Conservation (phyloP, 2,888 invertebrate species). For the Pristionchus entomophagus region DNA sequence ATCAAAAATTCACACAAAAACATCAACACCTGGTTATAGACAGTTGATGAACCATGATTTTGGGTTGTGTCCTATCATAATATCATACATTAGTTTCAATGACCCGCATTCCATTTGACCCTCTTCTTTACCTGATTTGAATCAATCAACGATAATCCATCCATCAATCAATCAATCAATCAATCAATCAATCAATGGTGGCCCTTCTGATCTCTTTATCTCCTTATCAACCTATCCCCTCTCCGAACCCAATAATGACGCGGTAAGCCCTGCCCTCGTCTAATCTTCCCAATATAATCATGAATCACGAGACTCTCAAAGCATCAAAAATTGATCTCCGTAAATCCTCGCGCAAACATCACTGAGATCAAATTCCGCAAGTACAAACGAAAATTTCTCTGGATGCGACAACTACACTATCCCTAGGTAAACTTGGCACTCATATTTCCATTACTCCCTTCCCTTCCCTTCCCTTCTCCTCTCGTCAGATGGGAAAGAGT, state of each 20-base stretch:
- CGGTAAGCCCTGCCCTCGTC: neutral
- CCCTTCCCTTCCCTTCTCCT: neutral
- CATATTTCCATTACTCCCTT: neutral
- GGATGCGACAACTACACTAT: too few species aligned
- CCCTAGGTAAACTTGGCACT: neutral
- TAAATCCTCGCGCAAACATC: neutral
- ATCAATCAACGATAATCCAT: too few species aligned
- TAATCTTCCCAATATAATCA: neutral
- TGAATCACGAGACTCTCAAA: slow-evolving; percentile 6
- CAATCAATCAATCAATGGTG: neutral
- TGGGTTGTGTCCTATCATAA: too few species aligned
- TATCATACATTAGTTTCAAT: too few species aligned
- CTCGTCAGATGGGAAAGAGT: too few species aligned
- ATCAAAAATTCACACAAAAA: too few species aligned
- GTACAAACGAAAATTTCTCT: neutral
- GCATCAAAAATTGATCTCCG: slow-evolving; percentile 24
- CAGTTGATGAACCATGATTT: too few species aligned
- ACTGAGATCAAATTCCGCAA: neutral
- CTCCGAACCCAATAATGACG: neutral
- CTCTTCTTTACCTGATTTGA: too few species aligned
- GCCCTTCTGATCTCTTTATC: neutral
- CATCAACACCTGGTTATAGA: too few species aligned
- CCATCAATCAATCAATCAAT: too few species aligned
- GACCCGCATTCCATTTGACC: too few species aligned
- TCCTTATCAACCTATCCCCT: neutral